Conservation (phyloP, 1,140 invertebrate genomes). For the Drosophila gunungcola region DNA sequence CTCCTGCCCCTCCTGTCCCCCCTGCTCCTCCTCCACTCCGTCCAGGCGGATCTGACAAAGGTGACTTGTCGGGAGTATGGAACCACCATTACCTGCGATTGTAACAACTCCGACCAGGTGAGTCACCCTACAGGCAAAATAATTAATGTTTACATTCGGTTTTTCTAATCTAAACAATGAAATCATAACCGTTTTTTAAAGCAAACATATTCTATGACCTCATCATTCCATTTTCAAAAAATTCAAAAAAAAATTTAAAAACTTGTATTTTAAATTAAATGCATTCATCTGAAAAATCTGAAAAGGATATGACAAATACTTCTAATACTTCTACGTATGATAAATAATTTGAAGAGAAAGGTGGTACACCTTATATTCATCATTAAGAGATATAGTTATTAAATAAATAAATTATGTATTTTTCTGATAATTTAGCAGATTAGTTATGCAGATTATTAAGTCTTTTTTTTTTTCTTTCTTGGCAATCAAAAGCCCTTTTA, state of each 20-base stretch:
- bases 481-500: too few relatives aligned
- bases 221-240: too few relatives aligned
- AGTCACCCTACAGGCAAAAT: slow-evolving; percentile 20
- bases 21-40: not conserved
- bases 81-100: slow-evolving; percentile 79
- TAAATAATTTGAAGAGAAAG: not conserved
- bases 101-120: slow-evolving; percentile 69
- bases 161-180: too few relatives aligned
- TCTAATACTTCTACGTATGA: not conserved
- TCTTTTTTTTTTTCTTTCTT: not conserved
- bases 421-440: too few relatives aligned
- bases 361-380: not conserved
- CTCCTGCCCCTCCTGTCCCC: not conserved
- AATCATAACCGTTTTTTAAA: not conserved
- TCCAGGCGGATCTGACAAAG: slow-evolving; percentile 39
- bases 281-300: too few relatives aligned
- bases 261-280: too few relatives aligned
- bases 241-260: too few relatives aligned
- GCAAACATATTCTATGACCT: too few relatives aligned
- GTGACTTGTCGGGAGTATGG: slow-evolving; percentile 72
- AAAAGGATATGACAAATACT: not conserved
- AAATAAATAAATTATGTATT: not conserved
- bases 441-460: too few relatives aligned
- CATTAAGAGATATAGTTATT: not conserved
- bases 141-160: not conserved